Evolutionary conservation across 2,113 vertebrate genomes (phyloP).

Genomic region (Salvator merianae): DNA sequence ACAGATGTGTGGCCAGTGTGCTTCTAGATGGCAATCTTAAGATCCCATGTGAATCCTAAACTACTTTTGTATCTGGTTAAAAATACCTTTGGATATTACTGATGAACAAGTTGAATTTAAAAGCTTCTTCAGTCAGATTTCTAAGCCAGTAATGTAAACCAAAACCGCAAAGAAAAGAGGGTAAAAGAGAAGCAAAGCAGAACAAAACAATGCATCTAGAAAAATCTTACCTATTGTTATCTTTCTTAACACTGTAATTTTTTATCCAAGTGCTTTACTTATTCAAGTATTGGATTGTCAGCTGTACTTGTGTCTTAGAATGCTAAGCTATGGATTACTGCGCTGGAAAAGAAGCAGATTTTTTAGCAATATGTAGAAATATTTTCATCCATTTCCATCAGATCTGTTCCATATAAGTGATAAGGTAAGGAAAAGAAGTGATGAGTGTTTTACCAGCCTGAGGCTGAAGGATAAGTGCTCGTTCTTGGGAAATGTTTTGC

Average conservation of each 20-base stretch:
- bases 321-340: not conserved
- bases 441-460: not conserved
- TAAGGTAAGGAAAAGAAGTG: not conserved
- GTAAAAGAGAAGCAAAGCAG: not conserved
- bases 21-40: too few relatives aligned
- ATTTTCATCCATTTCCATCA: not conserved
- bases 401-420: too few relatives aligned
- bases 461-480: slow-evolving; percentile 32
- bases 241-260: slow-evolving; percentile 3
- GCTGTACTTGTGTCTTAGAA: not conserved
- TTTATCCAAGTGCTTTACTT: not conserved
- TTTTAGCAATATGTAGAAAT: not conserved
- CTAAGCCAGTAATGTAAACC: not conserved
- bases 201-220: not conserved
- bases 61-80: too few relatives aligned
- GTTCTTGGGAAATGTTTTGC: slow-evolving; percentile 37
- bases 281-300: not conserved
- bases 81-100: not conserved
- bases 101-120: not conserved
- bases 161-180: not conserved
- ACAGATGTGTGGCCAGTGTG: too few relatives aligned
- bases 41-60: too few relatives aligned
- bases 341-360: not conserved
- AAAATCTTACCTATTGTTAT: not conserved
- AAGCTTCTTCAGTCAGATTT: not conserved